These are phyloP conservation scores for Chymomyza costata DNA, from an alignment of 1,140 invertebrate species.

Conservation along the genomic window DNA sequence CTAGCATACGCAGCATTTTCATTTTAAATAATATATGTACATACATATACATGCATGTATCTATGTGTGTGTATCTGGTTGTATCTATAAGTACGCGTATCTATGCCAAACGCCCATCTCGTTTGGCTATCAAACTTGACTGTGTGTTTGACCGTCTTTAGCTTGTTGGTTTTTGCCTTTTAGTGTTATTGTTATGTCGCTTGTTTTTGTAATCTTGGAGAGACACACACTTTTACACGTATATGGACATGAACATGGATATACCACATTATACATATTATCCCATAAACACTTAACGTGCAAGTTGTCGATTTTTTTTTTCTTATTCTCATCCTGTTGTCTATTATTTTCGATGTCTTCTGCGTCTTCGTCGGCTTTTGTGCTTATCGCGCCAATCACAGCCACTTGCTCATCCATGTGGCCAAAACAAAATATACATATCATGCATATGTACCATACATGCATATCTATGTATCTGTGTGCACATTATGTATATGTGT, in stretches of 20 bases:
- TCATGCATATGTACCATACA: neutral
- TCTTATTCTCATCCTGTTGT: too few relatives aligned
- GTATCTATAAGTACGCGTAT: constrained; percentile 34
- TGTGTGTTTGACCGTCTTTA: neutral
- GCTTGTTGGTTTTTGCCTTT: constrained; percentile 14
- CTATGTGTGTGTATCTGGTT: too few relatives aligned
- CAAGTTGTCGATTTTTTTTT: constrained; percentile 39
- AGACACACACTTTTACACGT: neutral
- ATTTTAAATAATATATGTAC: too few relatives aligned
- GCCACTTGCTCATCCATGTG: constrained; percentile 11
- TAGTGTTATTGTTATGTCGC: constrained; percentile 53
- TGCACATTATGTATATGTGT: constrained; percentile 2
- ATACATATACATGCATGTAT: too few relatives aligned
- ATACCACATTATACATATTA: constrained; percentile 24
- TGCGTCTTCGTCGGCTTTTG: constrained; percentile 50
- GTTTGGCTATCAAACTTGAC: constrained; percentile 8
- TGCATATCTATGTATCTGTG: neutral
- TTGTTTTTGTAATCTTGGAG: constrained; percentile 35
- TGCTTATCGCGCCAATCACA: constrained; percentile 57
- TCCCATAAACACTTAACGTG: constrained; percentile 67
- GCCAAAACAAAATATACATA: constrained; percentile 43
- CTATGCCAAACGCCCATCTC: constrained; percentile 28
- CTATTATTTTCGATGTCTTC: too few relatives aligned
- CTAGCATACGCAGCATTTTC: too few relatives aligned
- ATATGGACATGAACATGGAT: constrained; percentile 1